Conservation (phyloP, 2,113 vertebrate genomes). For the Trachemys scripta region DNA sequence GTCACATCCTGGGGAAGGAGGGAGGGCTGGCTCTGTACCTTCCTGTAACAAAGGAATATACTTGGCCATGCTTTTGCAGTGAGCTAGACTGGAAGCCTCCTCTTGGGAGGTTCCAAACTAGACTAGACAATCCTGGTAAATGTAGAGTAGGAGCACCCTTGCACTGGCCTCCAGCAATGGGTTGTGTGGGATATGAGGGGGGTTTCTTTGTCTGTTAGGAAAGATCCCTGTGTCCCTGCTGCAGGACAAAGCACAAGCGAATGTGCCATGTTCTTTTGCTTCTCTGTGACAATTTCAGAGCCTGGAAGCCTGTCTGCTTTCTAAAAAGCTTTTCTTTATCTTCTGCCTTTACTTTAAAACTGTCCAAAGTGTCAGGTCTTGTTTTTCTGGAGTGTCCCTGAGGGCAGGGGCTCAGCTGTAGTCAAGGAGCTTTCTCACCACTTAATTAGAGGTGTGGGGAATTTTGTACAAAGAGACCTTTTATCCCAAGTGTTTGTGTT, state of each 20-base stretch:
- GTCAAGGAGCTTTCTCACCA: background rate
- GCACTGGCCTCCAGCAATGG: background rate
- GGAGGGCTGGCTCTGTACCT: constrained; percentile 21
- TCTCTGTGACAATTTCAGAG: background rate
- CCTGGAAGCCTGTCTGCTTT: background rate
- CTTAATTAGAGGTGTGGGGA: background rate
- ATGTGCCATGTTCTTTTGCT: background rate
- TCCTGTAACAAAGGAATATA: constrained; percentile 53
- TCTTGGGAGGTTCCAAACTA: background rate
- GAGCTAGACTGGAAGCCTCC: background rate
- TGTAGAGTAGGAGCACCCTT: background rate
- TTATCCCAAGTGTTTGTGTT: background rate
- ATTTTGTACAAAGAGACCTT: background rate
- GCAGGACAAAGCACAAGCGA: constrained; percentile 60
- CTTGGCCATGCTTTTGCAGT: background rate
- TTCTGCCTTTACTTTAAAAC: background rate
- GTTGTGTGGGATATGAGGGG: background rate
- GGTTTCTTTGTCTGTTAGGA: background rate
- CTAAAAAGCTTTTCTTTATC: background rate
- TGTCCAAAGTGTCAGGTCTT: background rate
- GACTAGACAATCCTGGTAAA: background rate
- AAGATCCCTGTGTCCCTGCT: constrained; percentile 4
- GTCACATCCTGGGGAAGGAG: constrained; percentile 34
- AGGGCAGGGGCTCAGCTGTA: background rate
- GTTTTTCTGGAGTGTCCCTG: background rate